A percentile compares a stretch with the other conserved stretches of the same genome.
Evolutionary conservation across 1,140 invertebrate genomes (phyloP).

Genomic region (Lepidostoma basale): DNA sequence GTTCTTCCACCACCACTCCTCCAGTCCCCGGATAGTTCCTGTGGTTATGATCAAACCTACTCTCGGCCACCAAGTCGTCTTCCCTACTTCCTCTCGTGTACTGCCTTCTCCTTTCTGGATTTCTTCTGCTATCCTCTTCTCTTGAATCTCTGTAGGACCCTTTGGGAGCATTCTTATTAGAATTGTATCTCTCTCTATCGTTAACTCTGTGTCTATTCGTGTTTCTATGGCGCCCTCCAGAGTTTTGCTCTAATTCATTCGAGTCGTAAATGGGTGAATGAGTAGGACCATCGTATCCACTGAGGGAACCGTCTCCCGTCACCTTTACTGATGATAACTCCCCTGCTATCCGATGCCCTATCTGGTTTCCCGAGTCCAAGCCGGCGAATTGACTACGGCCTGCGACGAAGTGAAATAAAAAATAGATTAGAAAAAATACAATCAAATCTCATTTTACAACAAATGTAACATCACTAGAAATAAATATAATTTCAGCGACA

Average conservation of each 20-base stretch:
- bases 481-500: too few relatives aligned
- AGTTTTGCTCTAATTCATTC: slow-evolving; percentile 11
- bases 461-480: too few relatives aligned
- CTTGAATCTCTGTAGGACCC: not conserved
- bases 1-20: slow-evolving; percentile 35
- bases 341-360: slow-evolving; percentile 20
- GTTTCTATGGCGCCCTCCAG: slow-evolving; percentile 13
- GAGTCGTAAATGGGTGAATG: slow-evolving; percentile 47
- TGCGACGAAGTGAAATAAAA: slow-evolving; percentile 9
- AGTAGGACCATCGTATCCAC: slow-evolving; percentile 30
- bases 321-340: slow-evolving; percentile 5
- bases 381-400: slow-evolving; percentile 29
- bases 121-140: not conserved
- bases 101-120: not conserved
- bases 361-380: slow-evolving; percentile 28
- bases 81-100: not conserved
- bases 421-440: slow-evolving; percentile 10
- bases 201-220: slow-evolving; percentile 2
- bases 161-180: not conserved
- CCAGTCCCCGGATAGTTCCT: not conserved
- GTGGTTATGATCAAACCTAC: not conserved
- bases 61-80: not conserved
- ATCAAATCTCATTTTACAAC: too few relatives aligned
- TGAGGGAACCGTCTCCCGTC: slow-evolving; percentile 39
- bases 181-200: not conserved